Percentiles rank a stretch among this genome's conserved stretches.
Conservation (phyloP, 30 jellyfish, hydroid and myxozoan genomes). For the Aurelia aurita region DNA sequence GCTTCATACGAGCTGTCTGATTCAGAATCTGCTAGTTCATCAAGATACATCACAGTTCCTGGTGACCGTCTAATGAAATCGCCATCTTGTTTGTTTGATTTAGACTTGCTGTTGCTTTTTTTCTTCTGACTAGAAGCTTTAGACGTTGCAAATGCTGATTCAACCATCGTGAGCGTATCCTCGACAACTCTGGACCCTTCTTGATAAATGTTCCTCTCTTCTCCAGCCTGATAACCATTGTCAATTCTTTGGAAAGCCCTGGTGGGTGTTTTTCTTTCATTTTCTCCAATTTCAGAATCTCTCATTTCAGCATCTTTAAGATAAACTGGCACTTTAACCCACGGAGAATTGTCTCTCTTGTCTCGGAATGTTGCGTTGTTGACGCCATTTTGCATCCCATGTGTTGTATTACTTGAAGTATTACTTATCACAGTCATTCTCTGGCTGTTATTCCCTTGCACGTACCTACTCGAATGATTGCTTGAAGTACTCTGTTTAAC, state of each 20-base stretch:
- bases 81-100: background rate
- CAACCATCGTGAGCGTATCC: conserved; percentile 46
- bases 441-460: conserved; percentile 5
- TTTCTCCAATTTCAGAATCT: background rate
- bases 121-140: conserved; percentile 16
- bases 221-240: background rate
- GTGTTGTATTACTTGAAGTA: background rate
- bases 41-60: conserved; percentile 61
- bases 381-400: background rate
- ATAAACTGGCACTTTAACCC: conserved; percentile 70
- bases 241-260: background rate
- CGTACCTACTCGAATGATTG: background rate
- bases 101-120: background rate
- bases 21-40: conserved; percentile 61
- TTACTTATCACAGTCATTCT: background rate
- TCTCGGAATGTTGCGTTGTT: background rate
- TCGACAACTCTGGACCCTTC: conserved; percentile 11
- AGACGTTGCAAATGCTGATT: conserved; percentile 46
- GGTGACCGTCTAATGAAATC: conserved; percentile 37
- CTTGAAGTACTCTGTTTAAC: background rate
- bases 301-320: conserved; percentile 1
- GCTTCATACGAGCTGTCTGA: conserved; percentile 60
- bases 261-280: conserved; percentile 4
- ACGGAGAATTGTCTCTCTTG: conserved; percentile 25
- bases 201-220: background rate